Evolutionary conservation across 2,888 invertebrate genomes (phyloP), one percentile per base, ranked within the genome.

Genomic region (Eueremaeus valkanovi): DNA sequence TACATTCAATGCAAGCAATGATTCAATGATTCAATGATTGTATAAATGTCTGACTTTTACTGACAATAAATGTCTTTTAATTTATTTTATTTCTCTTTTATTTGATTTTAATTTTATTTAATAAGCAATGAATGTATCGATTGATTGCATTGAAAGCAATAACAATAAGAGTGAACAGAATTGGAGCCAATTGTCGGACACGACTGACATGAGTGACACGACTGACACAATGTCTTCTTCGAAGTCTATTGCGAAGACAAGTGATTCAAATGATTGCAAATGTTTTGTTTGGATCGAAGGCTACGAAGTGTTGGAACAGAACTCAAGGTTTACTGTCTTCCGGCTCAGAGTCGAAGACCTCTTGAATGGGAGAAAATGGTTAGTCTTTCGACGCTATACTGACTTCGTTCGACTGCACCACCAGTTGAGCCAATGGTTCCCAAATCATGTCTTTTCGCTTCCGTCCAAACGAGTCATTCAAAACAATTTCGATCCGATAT

Each of bases 271-370:
- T 58, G 29, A 58, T 9, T 58, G 29, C n/a, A 24, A 58, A 6
- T 58, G 29, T 58, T 58, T 58, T 29, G 58, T 58, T 58, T 31
- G 27, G 29, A 58, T 58, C 2, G 58, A 58, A 58, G 58, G 58
- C 58, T 58, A 58, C 16, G 58, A 58, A 58, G 58, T 58, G 2
- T 29, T 58, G 58, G 58, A 58, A 58, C 29, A 58, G 27, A 58
- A 31, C 16, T 29, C 27, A 1, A 58, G 58, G 27, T 29, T 21
- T 29, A 58, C 58, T 8, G 16, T 58, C 5, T 58, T 58, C 27
- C 27, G 58, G 27, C 31, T 58, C 3, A 24, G n/a, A 29, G 58
- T 58, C 31, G 58, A 58, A 58, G 58, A 58, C 21, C 31, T 58
- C 3, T 21, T 21, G 16, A 58, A 58, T 58, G 58, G 16, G 24